These are phyloP conservation scores for Chrysodeixis includens DNA, from an alignment of 2,888 invertebrate genomes.

Conservation along the genomic window DNA sequence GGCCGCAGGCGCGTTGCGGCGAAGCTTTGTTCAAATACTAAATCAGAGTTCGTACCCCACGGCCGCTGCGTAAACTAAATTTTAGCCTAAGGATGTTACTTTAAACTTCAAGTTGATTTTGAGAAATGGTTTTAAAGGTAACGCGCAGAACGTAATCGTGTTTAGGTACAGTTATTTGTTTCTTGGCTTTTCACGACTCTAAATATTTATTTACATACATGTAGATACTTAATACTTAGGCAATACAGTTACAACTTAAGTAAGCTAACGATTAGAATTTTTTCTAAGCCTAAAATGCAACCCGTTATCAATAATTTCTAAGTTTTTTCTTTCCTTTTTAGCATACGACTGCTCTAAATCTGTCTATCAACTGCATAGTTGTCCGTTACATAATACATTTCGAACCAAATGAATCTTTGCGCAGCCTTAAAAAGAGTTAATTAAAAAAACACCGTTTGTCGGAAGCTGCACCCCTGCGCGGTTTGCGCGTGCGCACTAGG, in stretches of 20 bases:
- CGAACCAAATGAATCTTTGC: slow-evolving; percentile 51
- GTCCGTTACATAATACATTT: slow-evolving; percentile 51
- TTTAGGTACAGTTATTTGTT: not conserved
- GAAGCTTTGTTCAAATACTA: slow-evolving; percentile 82
- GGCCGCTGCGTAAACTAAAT: slow-evolving; percentile 33
- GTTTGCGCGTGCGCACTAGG: slow-evolving; percentile 58
- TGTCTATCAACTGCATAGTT: slow-evolving; percentile 54
- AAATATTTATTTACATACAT: slow-evolving; percentile 3
- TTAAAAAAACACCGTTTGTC: slow-evolving; percentile 62
- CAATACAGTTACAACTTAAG: slow-evolving; percentile 29
- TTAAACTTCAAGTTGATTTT: not conserved
- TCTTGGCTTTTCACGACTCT: not conserved
- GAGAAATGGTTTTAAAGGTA: not conserved
- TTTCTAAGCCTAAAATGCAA: slow-evolving; percentile 32
- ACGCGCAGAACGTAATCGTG: not conserved
- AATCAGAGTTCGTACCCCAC: slow-evolving; percentile 59
- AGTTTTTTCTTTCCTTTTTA: slow-evolving; percentile 53
- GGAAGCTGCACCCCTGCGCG: slow-evolving; percentile 69
- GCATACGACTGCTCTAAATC: slow-evolving; percentile 50
- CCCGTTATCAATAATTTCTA: slow-evolving; percentile 52
- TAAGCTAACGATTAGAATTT: slow-evolving; percentile 26
- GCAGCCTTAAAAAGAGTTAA: slow-evolving; percentile 51
- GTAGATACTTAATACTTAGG: slow-evolving; percentile 15
- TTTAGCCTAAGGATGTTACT: slow-evolving; percentile 38
- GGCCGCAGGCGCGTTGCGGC: slow-evolving; percentile 78